Conservation (phyloP, 2,113 vertebrate species). For the Lucifuga dentata region DNA sequence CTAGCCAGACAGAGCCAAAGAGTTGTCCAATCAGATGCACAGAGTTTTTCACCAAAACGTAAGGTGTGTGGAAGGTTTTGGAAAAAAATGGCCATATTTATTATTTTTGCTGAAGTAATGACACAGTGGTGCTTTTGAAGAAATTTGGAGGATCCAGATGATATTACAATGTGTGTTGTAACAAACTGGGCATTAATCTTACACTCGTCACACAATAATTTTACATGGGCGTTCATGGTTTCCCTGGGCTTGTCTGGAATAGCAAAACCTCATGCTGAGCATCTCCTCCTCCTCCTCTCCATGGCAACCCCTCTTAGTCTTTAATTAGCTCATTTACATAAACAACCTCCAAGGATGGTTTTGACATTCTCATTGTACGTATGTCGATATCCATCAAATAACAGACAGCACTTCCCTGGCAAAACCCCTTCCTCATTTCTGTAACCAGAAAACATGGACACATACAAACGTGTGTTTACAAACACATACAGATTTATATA, state of each 20-base stretch:
- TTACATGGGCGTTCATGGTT: slow-evolving; percentile 29
- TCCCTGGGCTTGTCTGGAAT: slow-evolving; percentile 65
- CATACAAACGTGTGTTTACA: slow-evolving; percentile 1
- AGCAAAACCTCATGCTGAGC: slow-evolving; percentile 66
- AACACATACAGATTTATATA: slow-evolving; percentile 7
- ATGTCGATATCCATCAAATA: slow-evolving; percentile 57
- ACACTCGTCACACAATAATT: slow-evolving; percentile 1
- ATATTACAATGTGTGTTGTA: neutral
- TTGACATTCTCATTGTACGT: slow-evolving; percentile 84
- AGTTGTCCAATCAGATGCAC: neutral
- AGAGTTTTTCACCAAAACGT: too few species aligned
- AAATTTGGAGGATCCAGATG: neutral
- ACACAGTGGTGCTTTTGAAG: too few species aligned
- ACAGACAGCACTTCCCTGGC: slow-evolving; percentile 1
- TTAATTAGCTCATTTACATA: slow-evolving; percentile 83
- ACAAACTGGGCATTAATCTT: slow-evolving; percentile 25
- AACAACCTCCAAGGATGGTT: slow-evolving; percentile 76
- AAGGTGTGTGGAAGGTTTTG: too few species aligned
- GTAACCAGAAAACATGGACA: slow-evolving; percentile 49
- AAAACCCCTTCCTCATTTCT: slow-evolving; percentile 71
- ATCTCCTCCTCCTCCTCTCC: slow-evolving; percentile 75
- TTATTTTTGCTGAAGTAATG: too few species aligned
- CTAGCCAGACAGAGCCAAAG: slow-evolving; percentile 18
- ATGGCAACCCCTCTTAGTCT: slow-evolving; percentile 82
- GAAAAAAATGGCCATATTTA: too few species aligned